A percentile compares a stretch with the other conserved stretches of the same genome.
Evolutionary conservation across 2,888 invertebrate genomes (phyloP).

Genomic region (Drosophila cognata): DNA sequence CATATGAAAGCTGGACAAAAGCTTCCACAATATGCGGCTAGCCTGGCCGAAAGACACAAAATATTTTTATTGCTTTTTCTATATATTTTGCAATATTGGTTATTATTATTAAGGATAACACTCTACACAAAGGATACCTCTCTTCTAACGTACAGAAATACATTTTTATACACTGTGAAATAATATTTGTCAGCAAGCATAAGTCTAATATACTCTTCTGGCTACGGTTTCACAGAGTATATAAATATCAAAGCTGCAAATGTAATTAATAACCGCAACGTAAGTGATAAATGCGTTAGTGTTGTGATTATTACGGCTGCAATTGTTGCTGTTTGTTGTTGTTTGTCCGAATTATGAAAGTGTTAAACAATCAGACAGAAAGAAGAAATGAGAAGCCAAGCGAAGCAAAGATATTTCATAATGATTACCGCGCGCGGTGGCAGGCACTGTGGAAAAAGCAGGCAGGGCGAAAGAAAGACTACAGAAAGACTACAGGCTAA

Average conservation of each 20-base stretch:
- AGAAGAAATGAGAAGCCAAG: conserved; percentile 32
- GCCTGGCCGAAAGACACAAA: background rate
- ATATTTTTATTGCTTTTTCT: background rate
- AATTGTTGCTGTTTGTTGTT: conserved; percentile 15
- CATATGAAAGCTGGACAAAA: background rate
- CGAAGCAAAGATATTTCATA: conserved; percentile 48
- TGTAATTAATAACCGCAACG: conserved; percentile 40
- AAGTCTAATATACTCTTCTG: background rate
- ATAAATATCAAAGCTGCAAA: conserved; percentile 27
- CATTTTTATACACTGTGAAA: too few species aligned
- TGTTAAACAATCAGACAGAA: conserved; percentile 44
- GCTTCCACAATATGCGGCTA: background rate
- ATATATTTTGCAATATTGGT: background rate
- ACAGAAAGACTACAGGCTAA: conserved; percentile 5
- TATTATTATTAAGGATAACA: background rate
- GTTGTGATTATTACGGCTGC: conserved; percentile 31
- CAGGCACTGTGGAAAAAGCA: conserved; percentile 1
- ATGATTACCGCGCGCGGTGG: conserved; percentile 25
- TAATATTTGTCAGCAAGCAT: background rate
- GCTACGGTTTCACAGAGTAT: background rate
- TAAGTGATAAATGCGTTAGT: conserved; percentile 41
- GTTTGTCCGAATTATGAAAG: conserved; percentile 61
- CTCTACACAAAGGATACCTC: background rate
- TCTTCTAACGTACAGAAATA: background rate
- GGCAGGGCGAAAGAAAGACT: conserved; percentile 36